Evolutionary conservation across 30 jellyfish, hydroid and myxozoan genomes (phyloP).

Genomic region (Catostylus mosaicus): DNA sequence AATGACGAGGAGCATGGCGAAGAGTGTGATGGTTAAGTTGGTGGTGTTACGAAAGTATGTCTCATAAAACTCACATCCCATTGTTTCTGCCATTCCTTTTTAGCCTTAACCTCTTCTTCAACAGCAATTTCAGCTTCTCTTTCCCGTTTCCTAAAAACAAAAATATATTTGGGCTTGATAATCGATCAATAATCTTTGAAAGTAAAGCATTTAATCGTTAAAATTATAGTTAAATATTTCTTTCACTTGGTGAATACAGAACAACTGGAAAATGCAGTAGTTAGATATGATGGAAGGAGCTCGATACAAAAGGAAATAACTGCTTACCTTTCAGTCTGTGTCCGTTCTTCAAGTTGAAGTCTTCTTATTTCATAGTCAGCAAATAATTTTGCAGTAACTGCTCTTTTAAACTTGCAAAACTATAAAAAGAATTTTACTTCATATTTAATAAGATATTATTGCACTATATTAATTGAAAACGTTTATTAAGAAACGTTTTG

Average conservation of each 20-base stretch:
- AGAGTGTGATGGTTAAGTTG: too few relatives aligned
- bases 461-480: too few relatives aligned
- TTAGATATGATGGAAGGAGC: too few relatives aligned
- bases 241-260: too few relatives aligned
- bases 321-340: constrained; percentile 80
- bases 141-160: constrained; percentile 69
- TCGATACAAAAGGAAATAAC: background rate
- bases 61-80: constrained; percentile 91
- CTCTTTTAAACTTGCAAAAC: constrained; percentile 91
- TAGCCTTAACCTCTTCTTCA: constrained; percentile 84
- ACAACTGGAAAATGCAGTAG: too few relatives aligned
- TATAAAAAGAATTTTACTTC: too few relatives aligned
- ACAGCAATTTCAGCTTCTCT: constrained; percentile 91
- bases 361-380: constrained; percentile 97
- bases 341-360: constrained; percentile 81
- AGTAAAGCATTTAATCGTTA: too few relatives aligned
- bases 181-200: too few relatives aligned
- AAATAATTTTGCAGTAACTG: constrained; percentile 90
- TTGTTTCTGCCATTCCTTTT: constrained; percentile 93
- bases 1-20: too few relatives aligned
- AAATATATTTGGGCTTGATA: background rate
- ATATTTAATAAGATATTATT: too few relatives aligned
- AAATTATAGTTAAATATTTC: too few relatives aligned
- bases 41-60: too few relatives aligned
- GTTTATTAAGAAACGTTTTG: background rate